These are phyloP conservation scores for Antitype chi DNA, from an alignment of 2,888 invertebrate genomes.

Conservation along the genomic window DNA sequence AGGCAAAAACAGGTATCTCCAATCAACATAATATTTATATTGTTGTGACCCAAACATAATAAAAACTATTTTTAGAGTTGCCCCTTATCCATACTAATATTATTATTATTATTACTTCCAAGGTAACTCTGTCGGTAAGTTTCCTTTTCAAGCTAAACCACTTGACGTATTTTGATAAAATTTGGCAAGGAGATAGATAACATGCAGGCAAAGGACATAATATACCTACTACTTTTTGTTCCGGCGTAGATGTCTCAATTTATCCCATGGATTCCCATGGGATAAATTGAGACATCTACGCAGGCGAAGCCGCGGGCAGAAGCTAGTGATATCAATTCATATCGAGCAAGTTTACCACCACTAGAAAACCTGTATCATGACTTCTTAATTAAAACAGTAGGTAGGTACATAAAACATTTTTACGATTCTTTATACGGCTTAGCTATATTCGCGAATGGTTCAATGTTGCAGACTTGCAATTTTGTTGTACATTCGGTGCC, in stretches of 20 bases:
- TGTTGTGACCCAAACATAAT: conserved; percentile 15
- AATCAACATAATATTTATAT: conserved; percentile 48
- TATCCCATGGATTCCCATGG: no score
- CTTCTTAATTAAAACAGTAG: conserved; percentile 54
- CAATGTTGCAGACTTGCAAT: conserved; percentile 40
- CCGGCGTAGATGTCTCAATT: no score
- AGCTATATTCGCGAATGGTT: conserved; percentile 38
- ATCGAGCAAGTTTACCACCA: neutral
- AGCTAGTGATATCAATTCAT: conserved; percentile 1
- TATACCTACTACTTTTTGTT: no score
- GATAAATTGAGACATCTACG: no score
- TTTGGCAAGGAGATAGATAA: no score
- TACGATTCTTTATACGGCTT: conserved; percentile 47
- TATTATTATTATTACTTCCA: no score
- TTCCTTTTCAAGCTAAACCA: no score
- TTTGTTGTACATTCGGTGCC: conserved; percentile 59
- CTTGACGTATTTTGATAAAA: no score
- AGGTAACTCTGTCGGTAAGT: no score
- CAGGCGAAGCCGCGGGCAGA: no score
- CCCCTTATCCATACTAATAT: neutral
- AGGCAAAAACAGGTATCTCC: conserved; percentile 41
- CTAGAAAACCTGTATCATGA: conserved; percentile 16
- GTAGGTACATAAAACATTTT: conserved; percentile 59
- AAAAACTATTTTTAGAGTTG: conserved; percentile 21
- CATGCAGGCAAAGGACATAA: no score